Evolutionary conservation across 2,797 vertebrate genomes (phyloP), one percentile per base, ranked within the genome.

Genomic region (Gephyroberyx darwinii): DNA sequence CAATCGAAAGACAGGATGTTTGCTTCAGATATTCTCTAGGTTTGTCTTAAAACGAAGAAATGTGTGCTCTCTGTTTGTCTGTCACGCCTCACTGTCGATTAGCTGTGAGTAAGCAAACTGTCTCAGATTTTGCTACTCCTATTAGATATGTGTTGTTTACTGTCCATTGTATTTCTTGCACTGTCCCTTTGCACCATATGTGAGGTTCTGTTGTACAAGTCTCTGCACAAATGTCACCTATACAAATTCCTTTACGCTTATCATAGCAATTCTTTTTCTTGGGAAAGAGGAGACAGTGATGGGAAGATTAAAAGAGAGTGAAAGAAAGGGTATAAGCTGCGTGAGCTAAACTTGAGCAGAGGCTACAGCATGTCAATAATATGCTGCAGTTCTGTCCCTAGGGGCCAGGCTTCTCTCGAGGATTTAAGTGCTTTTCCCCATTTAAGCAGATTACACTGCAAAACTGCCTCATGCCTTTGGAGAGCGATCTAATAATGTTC

Each of bases 401-500:
- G 13, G 65, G 43, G 47, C 48, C 41, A 37, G 47, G n/a, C 65
- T 74, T 69, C 71, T 76, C 53, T 81, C 59, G 54, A 50, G 50
- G 65, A 75, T 66, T 80, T 43, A 65, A 78, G 71, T 80, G 51
- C 75, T 78, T 76, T 78, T 52, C 54, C 57, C 57, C n/a, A 14
- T 86, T 85, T 78, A 88, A 86, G 79, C 74, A 81, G 77, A 86
- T 89, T 86, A 85, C 57, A 20, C 56, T 12, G 65, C 47, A 74
- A 53, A 68, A 71, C 74, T 6, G 48, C 19, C 33, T 70, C 39
- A 48, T 65, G 74, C 58, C 56, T 83, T 67, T 2, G 2, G 69
- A 75, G 71, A 69, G 51, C 47, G 79, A 84, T 81, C 76, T 65
- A 72, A 84, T 84, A 72, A 68, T 43, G 70, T 73, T 61, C 61